phyloP scores from a whole-genome alignment of 2,888 invertebrate genomes.

The Acrobeloides nanus region DNA sequence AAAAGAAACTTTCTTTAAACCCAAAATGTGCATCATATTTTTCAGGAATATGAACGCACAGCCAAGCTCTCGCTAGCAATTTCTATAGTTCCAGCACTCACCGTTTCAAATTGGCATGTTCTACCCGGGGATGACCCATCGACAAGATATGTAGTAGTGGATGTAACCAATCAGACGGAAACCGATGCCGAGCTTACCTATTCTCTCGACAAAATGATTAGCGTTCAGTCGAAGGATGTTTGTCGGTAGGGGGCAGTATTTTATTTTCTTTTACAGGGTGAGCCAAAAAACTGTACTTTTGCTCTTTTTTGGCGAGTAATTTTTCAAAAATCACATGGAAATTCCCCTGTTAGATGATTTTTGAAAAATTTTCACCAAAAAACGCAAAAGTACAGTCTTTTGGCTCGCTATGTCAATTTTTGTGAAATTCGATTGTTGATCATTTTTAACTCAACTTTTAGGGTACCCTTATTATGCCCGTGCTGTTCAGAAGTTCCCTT shows the following conservation, averaged over 20 bases:
- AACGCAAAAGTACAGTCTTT: background rate
- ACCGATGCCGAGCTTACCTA: conserved; percentile 48
- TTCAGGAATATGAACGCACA: conserved; percentile 33
- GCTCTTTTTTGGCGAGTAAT: background rate
- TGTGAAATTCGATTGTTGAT: background rate
- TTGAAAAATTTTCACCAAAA: background rate
- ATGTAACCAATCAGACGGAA: conserved; percentile 48
- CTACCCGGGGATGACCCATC: conserved; percentile 35
- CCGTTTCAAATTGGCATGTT: conserved; percentile 50
- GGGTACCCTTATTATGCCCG: conserved; percentile 49
- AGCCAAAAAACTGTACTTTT: background rate
- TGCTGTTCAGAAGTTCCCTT: conserved; percentile 50
- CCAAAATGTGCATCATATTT: background rate
- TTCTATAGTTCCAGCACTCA: conserved; percentile 49
- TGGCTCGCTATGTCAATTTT: background rate
- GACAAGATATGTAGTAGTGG: conserved; percentile 45
- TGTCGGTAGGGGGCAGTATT: conserved; percentile 31
- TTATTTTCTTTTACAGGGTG: background rate
- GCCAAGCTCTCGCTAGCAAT: conserved; percentile 41
- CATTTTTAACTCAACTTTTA: too few relatives aligned
- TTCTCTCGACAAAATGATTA: conserved; percentile 31
- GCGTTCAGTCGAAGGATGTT: conserved; percentile 47
- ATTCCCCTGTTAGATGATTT: background rate
- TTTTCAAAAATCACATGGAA: background rate
- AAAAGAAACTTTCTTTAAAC: too few relatives aligned